phyloP scores from a whole-genome alignment of 2,888 invertebrate genomes.

The Trachelus iudaicus region DNA sequence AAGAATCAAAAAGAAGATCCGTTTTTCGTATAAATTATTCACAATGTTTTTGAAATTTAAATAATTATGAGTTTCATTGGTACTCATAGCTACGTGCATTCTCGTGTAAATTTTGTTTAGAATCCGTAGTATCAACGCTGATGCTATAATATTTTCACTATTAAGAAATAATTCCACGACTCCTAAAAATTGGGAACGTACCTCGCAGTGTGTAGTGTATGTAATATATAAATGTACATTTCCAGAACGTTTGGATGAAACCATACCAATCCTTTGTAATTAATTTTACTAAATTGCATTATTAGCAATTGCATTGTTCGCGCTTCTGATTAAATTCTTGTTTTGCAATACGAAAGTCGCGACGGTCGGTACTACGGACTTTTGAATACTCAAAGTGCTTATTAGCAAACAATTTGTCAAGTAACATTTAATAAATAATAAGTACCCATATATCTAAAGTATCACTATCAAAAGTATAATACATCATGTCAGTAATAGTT shows the following conservation, averaged over 20 bases:
- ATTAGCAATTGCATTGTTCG: background rate
- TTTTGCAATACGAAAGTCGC: background rate
- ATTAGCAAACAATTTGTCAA: background rate
- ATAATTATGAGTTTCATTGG: background rate
- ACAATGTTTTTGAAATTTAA: background rate
- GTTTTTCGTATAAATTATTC: background rate
- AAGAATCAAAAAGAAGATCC: background rate
- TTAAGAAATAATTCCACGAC: background rate
- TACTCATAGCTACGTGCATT: background rate
- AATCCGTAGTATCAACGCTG: background rate
- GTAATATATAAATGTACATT: background rate
- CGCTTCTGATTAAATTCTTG: background rate
- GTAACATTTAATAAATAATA: background rate
- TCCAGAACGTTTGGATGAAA: background rate
- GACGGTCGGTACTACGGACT: background rate
- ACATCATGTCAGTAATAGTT: constrained; percentile 9
- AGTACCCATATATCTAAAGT: background rate
- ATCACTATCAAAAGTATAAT: background rate
- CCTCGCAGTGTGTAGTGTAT: background rate
- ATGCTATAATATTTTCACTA: background rate
- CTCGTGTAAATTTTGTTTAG: background rate
- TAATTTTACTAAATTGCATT: background rate
- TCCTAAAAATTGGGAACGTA: background rate
- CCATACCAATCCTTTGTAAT: background rate
- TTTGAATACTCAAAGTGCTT: background rate